A percentile compares a stretch with the other conserved stretches of the same genome.
Conservation (phyloP, 2,888 invertebrate genomes). For the Melanostoma scalare region DNA sequence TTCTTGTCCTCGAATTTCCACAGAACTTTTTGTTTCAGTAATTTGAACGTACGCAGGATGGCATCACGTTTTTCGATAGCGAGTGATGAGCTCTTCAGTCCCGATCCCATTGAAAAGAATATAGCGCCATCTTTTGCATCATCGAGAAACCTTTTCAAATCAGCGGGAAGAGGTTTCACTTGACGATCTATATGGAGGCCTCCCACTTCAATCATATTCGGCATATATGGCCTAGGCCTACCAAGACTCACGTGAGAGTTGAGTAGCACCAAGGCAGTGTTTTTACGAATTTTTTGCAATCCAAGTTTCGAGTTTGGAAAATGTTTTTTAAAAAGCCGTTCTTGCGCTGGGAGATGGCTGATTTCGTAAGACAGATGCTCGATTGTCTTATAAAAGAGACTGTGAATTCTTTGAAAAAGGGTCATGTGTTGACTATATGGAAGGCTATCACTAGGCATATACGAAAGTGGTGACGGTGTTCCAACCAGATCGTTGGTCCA, state of each 20-base stretch:
- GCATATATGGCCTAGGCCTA: constrained; percentile 79
- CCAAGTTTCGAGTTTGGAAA: constrained; percentile 77
- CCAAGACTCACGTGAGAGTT: constrained; percentile 80
- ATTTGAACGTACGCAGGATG: constrained; percentile 75
- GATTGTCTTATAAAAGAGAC: constrained; percentile 76
- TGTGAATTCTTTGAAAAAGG: constrained; percentile 78
- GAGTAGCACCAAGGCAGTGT: constrained; percentile 78
- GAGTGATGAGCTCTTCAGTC: constrained; percentile 76
- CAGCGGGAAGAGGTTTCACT: constrained; percentile 77
- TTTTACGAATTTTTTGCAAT: constrained; percentile 76
- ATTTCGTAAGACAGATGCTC: constrained; percentile 75
- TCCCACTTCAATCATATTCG: constrained; percentile 81
- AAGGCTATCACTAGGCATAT: constrained; percentile 75
- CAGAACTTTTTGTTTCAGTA: constrained; percentile 80
- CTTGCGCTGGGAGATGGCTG: constrained; percentile 78
- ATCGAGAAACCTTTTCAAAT: constrained; percentile 80
- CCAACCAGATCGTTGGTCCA: constrained; percentile 79
- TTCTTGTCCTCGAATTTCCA: constrained; percentile 81
- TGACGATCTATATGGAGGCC: constrained; percentile 80
- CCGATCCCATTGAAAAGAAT: constrained; percentile 83
- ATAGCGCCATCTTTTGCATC: constrained; percentile 81
- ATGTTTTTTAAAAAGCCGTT: constrained; percentile 75
- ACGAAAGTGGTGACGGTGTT: constrained; percentile 80
- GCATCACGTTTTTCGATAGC: constrained; percentile 75
- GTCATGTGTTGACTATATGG: constrained; percentile 79